phyloP scores from a whole-genome alignment of 30 jellyfish, hydroid and myxozoan species.

The Aurelia aurita region DNA sequence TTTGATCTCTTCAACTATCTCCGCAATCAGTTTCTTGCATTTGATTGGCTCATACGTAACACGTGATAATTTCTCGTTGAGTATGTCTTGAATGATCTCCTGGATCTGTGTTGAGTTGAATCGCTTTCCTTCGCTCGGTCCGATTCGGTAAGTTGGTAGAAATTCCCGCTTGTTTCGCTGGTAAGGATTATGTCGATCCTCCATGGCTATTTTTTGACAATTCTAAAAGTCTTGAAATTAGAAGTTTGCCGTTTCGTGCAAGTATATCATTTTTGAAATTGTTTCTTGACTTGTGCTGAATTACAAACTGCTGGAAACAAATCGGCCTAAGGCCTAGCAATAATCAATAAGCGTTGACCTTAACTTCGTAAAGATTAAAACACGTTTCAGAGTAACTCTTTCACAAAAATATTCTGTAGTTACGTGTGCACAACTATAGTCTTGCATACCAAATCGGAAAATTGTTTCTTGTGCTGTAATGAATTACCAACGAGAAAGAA shows the following conservation, averaged over 20 bases:
- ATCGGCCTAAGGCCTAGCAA: no score
- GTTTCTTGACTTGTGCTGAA: no score
- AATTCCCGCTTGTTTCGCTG: conserved; percentile 32
- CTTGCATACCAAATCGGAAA: no score
- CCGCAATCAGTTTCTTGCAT: conserved; percentile 17
- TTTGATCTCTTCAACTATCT: conserved; percentile 55
- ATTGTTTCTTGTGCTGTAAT: no score
- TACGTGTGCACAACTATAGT: no score
- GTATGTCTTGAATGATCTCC: conserved; percentile 30
- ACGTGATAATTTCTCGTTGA: conserved; percentile 32
- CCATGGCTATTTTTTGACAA: neutral
- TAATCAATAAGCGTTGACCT: no score
- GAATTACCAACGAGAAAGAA: no score
- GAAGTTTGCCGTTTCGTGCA: neutral
- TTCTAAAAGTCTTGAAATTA: neutral
- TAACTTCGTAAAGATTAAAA: no score
- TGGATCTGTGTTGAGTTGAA: conserved; percentile 43
- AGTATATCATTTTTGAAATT: no score
- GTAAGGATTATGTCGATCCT: conserved; percentile 28
- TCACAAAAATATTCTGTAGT: no score
- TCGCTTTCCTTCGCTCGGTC: conserved; percentile 40
- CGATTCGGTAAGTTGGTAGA: conserved; percentile 60
- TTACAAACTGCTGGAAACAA: no score
- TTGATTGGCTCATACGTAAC: conserved; percentile 30
- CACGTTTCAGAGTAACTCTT: no score